Evolutionary conservation across 2,113 vertebrate species (phyloP).

Genomic region (Symphodus melops): DNA sequence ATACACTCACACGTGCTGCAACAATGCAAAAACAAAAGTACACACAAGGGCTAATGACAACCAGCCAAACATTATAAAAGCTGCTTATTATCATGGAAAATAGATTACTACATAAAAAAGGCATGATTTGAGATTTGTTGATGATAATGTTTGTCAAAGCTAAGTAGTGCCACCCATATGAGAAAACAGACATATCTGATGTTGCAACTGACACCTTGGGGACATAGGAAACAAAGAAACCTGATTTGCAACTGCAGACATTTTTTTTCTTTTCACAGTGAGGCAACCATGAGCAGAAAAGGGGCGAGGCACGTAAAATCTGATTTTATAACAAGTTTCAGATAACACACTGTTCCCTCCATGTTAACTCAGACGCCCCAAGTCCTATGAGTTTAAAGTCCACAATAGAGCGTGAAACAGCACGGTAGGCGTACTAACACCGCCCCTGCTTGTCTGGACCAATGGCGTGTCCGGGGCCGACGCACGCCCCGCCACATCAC

Average conservation of each 20-base stretch:
- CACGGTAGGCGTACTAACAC: not conserved
- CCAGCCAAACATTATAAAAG: no score
- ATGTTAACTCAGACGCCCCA: not conserved
- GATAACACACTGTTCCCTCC: slow-evolving; percentile 32
- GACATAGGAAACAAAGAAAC: slow-evolving; percentile 39
- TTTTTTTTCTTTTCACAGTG: not conserved
- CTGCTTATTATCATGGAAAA: no score
- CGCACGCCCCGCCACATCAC: slow-evolving; percentile 74
- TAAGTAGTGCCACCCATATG: no score
- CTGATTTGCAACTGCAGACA: slow-evolving; percentile 49
- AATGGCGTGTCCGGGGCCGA: slow-evolving; percentile 55
- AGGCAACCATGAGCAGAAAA: not conserved
- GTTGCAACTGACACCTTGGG: not conserved
- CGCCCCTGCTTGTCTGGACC: slow-evolving; percentile 59
- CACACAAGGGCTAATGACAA: no score
- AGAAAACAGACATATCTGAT: not conserved
- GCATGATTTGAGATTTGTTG: no score
- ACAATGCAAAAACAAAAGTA: no score
- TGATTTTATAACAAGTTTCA: not conserved
- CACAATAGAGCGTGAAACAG: slow-evolving; percentile 30
- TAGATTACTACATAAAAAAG: no score
- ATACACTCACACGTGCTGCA: no score
- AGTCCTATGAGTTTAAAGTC: slow-evolving; percentile 35
- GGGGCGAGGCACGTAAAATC: not conserved
- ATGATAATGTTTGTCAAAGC: no score